Evolutionary conservation across 1,140 invertebrate species (phyloP), one percentile per base, ranked within the genome.

Genomic region (Brachionus calyciflorus): DNA sequence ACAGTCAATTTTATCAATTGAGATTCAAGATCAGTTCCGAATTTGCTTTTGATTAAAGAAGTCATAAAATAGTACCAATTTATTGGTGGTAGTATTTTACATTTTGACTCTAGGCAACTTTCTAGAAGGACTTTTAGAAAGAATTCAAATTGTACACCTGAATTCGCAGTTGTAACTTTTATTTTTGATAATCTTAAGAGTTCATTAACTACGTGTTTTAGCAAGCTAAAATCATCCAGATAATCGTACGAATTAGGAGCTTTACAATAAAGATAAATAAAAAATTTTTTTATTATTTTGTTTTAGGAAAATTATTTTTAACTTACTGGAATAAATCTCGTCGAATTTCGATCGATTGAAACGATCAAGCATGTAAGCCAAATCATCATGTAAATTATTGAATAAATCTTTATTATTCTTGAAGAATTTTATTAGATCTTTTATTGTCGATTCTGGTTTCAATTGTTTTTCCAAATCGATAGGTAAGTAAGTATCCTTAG

Each of bases 21-120:
- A 49, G 46, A 14, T 10, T 73, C 69, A 2, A 73, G 28, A 6
- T 53, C 14, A 7, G 44, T 19, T 2, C 46, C 69, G 51, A 51
- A 55, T 73, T 49, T 37, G 28, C 69, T 73, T 21, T 73, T 73
- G 21, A 73, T 73, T 33, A 73, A 21, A 1, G 44, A 73, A 14
- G 46, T 73, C 30, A 73, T 55, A 51, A 73, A 49, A 19, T 37
- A 55, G 69, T 37, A 73, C 69, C 69, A 73, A 14, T 73, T 73
- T 33, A 73, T 3, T n/a, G 69, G 69, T 3, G 69, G 69, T 9
- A 73, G 37, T 28, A 55, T 51, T 55, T 73, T 73, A n/a, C 24
- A 49, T 26, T 51, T 73, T 9, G 51, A 33, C 33, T 30, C 24
- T 49, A 51, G 30, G 24, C 69, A 73, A 37, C 46, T 55, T n/a